A percentile compares a stretch with the other conserved stretches of the same genome.
These are phyloP conservation scores for Pseudochaenichthys georgianus DNA, from an alignment of 2,797 vertebrate genomes.

Conservation along the genomic window DNA sequence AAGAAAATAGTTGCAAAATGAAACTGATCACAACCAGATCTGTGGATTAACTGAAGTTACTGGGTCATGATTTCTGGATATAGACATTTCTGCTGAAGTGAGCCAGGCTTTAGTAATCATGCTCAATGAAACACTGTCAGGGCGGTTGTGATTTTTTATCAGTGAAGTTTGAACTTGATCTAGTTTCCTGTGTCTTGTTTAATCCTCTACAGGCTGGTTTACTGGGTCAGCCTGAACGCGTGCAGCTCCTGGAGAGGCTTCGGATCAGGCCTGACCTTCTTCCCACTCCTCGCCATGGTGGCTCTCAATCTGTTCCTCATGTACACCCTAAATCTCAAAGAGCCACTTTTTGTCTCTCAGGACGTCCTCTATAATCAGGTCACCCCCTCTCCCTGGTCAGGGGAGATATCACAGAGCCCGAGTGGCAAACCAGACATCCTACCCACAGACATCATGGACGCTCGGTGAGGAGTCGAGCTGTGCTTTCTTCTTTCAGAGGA, in stretches of 20 bases:
- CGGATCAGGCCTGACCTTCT: slow-evolving; percentile 83
- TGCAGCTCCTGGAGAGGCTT: slow-evolving; percentile 84
- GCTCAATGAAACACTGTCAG: background rate
- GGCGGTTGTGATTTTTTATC: slow-evolving; percentile 19
- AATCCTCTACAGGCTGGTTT: slow-evolving; percentile 74
- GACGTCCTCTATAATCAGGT: slow-evolving; percentile 74
- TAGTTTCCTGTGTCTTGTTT: slow-evolving; percentile 47
- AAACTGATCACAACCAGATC: no score
- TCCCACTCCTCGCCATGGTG: slow-evolving; percentile 82
- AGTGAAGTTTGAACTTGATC: slow-evolving; percentile 32
- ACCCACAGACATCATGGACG: slow-evolving; percentile 76
- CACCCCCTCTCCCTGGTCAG: slow-evolving; percentile 75
- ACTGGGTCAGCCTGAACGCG: slow-evolving; percentile 80
- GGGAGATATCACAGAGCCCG: slow-evolving; percentile 66
- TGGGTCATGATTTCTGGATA: no score
- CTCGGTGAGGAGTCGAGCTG: slow-evolving; percentile 74
- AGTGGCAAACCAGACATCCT: slow-evolving; percentile 72
- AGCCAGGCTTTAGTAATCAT: background rate
- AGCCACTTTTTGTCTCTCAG: slow-evolving; percentile 72
- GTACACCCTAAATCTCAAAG: slow-evolving; percentile 73
- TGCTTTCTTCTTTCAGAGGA: slow-evolving; percentile 74
- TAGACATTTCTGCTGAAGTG: background rate
- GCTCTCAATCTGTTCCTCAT: slow-evolving; percentile 84
- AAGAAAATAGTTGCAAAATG: no score
- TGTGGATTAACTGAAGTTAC: no score